Evolutionary conservation across 2,113 vertebrate species (phyloP), one percentile per base, ranked within the genome.

Genomic region (Pongo pygmaeus): DNA sequence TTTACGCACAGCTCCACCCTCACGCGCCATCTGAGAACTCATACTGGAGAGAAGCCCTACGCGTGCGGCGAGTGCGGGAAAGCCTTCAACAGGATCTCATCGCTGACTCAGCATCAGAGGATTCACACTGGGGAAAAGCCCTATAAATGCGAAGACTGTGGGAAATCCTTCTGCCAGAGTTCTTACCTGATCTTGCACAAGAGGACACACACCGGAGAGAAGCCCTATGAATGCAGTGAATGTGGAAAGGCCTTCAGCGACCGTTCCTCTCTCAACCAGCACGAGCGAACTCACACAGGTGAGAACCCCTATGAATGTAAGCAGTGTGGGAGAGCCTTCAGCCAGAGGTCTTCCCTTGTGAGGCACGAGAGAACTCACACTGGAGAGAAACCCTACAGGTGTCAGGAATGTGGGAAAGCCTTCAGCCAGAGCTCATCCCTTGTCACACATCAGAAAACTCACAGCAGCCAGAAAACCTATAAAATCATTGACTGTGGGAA

Each of bases 221-320:
- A 93, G 61, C 92, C 94, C n/a, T 97, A 95, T 1, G 59, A 93
- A 55, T 97, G 85, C 40, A 80, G 89, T 0, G 83, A 74, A 43
- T 97, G 93, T 43, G 91, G 97, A 9, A 97, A 97, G 78, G 89
- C 92, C 81, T 98, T 96, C 64, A 97, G 96, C 0, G 52, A 95
- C 32, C 70, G 69, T 6, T 96, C 96, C 1, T 84, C 96, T 5
- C 96, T 97, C 46, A 96, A 91, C 57, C 90, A 94, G 38, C 97
- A 97, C 0, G 92, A 97, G 72, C 81, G 55, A 50, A 97, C 91
- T 27, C 97, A 96, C 87, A 97, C 91, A 0, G 93, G 97, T 0
- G 78, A 96, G 72, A 95, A 87, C 67, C 96, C 92, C 14, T 94
- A 90, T 59, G 91, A 46, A 13, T 97, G 97, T 40, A 35, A 64